Evolutionary conservation across 2,888 invertebrate genomes (phyloP), one percentile per base, ranked within the genome.

Genomic region (Cheilosia pagana): DNA sequence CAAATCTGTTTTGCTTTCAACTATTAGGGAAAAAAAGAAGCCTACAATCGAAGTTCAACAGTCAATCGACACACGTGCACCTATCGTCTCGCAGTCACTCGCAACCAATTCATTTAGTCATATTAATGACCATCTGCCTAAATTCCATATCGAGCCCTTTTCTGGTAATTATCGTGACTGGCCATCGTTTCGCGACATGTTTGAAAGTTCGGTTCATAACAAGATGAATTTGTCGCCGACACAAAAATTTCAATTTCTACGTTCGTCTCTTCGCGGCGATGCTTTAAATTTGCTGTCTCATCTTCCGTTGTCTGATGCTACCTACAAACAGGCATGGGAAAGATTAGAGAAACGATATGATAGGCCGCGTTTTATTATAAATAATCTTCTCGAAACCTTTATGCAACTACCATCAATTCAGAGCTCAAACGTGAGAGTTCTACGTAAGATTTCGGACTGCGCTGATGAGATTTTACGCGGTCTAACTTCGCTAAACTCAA

Each of bases 361-460:
- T 39, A 57, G 52, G 35, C 55, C 43, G 16, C 59, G 45, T 23
- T 52, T 41, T 35, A 28, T 70, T 4, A 57, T 57, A 16, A 41
- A 43, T 21, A 43, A 21, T 25, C 39, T 43, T 6, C 16, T 70
- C 5, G 45, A 55, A n/a, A 39, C 41, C 2, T 68, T 39, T 25
- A 53, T 68, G 23, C 28, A 53, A 14, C 45, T 70, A 2, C 57
- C 78, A 3, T 50, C 78, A 3, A 25, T 28, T n/a, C 19, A 12
- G 23, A n/a, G 39, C 21, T 31, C 23, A 23, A 23, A 23, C 23
- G 23, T 23, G 23, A 23, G 23, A 23, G 23, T 23, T 23, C 39
- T 86, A 7, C 62, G 81, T 5, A 71, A 76, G 55, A 67, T 76
- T 28, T 43, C 72, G 8, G 81, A 86, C 39, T 65, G 68, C 28